These are phyloP conservation scores for Beroe ovata DNA, from an alignment of 37 sponge, comb jelly and placozoan species.

Conservation along the genomic window DNA sequence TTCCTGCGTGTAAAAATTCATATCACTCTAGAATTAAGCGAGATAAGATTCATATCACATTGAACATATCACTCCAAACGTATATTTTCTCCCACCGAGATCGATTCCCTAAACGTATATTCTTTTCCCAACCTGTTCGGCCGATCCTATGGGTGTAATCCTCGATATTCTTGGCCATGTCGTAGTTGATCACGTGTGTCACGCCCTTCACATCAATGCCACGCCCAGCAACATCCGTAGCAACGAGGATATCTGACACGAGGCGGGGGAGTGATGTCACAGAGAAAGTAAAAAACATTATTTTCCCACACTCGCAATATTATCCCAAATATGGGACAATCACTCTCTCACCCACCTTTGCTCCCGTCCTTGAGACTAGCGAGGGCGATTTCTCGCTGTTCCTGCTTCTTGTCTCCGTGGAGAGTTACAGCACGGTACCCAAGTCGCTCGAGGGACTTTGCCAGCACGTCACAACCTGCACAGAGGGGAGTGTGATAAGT, in stretches of 20 bases:
- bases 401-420: constrained; percentile 96
- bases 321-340: no score
- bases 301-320: no score
- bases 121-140: constrained; percentile 69
- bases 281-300: no score
- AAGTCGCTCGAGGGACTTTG: constrained; percentile 92
- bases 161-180: constrained; percentile 96
- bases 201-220: constrained; percentile 97
- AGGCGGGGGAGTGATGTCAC: no score
- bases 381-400: constrained; percentile 92
- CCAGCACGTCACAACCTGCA: constrained; percentile 85
- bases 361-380: constrained; percentile 87
- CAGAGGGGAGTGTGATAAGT: no score
- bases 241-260: constrained; percentile 92
- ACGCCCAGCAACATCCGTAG: constrained; percentile 99
- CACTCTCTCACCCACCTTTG: constrained; percentile 73
- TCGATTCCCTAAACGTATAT: no score
- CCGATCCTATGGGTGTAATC: constrained; percentile 98
- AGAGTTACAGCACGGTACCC: constrained; percentile 83
- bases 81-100: no score
- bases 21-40: no score
- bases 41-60: no score
- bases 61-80: no score
- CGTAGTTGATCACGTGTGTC: constrained; percentile 95
- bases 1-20: no score